Evolutionary conservation across 2,888 invertebrate genomes (phyloP), one percentile per base, ranked within the genome.

Genomic region (Drosophila austrosaltans): DNA sequence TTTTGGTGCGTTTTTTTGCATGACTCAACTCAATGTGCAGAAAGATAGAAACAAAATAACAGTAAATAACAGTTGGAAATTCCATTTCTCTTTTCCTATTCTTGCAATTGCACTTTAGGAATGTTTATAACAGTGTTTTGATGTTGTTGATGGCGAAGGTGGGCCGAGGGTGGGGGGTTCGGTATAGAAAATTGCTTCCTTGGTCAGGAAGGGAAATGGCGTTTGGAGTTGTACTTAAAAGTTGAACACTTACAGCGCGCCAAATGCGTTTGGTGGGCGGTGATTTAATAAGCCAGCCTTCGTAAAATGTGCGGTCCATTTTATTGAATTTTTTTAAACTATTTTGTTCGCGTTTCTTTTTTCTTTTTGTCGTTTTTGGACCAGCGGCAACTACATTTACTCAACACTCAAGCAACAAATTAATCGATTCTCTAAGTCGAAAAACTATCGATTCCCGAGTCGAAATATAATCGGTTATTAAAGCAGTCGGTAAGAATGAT

Each of bases 271-370:
- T 98, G 69, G 96, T 96, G 71, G 98, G 98, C 83, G 98, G 98
- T 70, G 98, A 98, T 94, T 98, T 98, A 73, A 96, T 97, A 88
- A 98, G 94, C 98, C 98, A 98, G 77, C 98, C 98, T 93, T 97
- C 97, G 91, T 96, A 96, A 71, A 84, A 84, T 77, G 85, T 85
- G 74, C 83, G 81, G 78, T 84, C 83, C 83, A 85, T 84, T 67
- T 42, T 48, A 48, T 12, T 22, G 3, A 70, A 65, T 77, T 96
- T 94, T 93, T 96, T 96, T 92, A 94, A 93, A 78, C 93, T 93
- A 84, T 92, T 93, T 93, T 54, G 30, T 61, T 7, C 36, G 22
- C 48, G 48, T 58, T 71, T 40, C 71, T 44, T 63, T 53, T 53
- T 40, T 36, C 28, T 40, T 40, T 40, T 40, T 40, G 40, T 40